A percentile compares a stretch with the other conserved stretches of the same genome.
Evolutionary conservation across 2,113 vertebrate genomes (phyloP).

Genomic region (Ascaphus truei): DNA sequence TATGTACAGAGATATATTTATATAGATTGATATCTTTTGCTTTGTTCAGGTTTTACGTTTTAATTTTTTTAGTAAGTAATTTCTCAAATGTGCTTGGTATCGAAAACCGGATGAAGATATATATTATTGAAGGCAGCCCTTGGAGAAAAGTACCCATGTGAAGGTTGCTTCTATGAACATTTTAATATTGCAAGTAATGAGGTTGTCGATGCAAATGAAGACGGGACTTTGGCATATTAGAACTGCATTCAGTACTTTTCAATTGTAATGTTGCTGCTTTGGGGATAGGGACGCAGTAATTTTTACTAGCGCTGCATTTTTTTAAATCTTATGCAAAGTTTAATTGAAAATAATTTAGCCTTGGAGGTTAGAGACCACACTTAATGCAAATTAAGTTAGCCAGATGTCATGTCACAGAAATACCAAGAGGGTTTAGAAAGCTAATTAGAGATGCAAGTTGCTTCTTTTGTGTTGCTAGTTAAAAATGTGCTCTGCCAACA

Average conservation of each 20-base stretch:
- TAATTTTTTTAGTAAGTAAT: too few species aligned
- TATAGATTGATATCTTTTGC: too few species aligned
- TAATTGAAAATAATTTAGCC: conserved; percentile 32
- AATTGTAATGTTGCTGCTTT: conserved; percentile 31
- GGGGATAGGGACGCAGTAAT: conserved; percentile 8
- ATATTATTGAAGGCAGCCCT: not conserved
- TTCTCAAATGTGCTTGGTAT: too few species aligned
- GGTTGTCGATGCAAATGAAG: too few species aligned
- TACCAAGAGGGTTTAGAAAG: conserved; percentile 28
- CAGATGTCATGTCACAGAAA: conserved; percentile 28
- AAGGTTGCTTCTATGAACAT: too few species aligned
- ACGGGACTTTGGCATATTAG: too few species aligned
- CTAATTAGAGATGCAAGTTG: conserved; percentile 34
- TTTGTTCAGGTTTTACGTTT: too few species aligned
- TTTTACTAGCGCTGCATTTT: conserved; percentile 8
- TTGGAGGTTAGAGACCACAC: conserved; percentile 36
- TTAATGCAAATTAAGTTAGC: conserved; percentile 34
- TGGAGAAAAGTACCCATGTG: not conserved
- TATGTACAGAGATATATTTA: too few species aligned
- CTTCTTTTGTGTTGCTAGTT: conserved; percentile 9
- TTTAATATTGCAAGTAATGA: too few species aligned
- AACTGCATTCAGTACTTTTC: conserved; percentile 39
- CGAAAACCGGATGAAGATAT: too few species aligned
- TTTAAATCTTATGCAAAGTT: conserved; percentile 39
- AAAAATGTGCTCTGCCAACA: not conserved